A percentile compares a stretch with the other conserved stretches of the same genome.
These are phyloP conservation scores for Bombus confusus DNA, from an alignment of 1,140 invertebrate genomes.

Conservation along the genomic window DNA sequence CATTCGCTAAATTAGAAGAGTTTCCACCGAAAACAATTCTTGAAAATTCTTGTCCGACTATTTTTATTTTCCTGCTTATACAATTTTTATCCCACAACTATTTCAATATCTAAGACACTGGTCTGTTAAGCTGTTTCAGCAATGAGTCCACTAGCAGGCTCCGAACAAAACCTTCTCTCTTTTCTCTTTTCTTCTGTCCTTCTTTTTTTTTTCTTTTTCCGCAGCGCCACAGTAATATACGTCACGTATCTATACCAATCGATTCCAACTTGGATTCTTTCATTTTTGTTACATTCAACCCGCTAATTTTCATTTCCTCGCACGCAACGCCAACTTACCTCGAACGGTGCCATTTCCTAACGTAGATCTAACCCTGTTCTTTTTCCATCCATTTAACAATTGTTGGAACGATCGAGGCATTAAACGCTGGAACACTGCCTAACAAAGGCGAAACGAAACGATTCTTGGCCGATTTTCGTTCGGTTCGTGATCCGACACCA, in stretches of 20 bases:
- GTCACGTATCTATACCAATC: not conserved
- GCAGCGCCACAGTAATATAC: not conserved
- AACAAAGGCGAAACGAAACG: not conserved
- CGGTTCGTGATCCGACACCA: constrained; percentile 3
- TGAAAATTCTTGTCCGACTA: not conserved
- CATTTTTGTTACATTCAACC: not conserved
- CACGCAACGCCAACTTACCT: not conserved
- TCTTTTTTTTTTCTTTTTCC: not conserved
- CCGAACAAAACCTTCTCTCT: not conserved
- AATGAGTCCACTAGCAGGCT: not conserved
- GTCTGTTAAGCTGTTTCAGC: not conserved
- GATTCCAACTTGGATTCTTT: not conserved
- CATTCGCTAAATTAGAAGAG: not conserved
- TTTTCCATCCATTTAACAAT: not conserved
- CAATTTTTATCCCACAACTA: not conserved
- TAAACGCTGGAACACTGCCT: not conserved
- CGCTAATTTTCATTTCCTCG: not conserved
- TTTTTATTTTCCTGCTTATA: not conserved
- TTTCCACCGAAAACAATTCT: not conserved
- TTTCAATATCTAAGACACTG: not conserved
- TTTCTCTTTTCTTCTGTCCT: not conserved
- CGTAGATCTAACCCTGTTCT: not conserved
- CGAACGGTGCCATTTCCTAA: not conserved
- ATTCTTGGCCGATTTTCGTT: constrained; percentile 7
- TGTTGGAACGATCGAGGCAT: not conserved